Base-by-base conservation (phyloP, 2,888 invertebrate species). In the Volucella zonaria region DNA sequence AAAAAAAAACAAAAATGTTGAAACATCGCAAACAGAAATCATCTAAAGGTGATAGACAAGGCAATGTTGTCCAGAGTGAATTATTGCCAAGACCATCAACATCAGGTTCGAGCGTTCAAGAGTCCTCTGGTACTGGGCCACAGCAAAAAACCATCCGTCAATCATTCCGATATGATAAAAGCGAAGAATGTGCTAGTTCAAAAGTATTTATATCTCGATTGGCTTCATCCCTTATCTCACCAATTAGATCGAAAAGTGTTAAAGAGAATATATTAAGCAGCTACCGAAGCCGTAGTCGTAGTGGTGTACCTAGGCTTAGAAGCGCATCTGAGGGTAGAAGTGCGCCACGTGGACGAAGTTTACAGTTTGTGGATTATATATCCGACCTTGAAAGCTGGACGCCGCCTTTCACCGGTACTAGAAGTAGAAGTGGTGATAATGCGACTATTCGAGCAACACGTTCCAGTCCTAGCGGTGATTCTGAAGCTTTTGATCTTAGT, bases 141-240 rank as follows among this genome's bases (percentile, higher is more conserved):
- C 6, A 6, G 0, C 31, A 0, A 2, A 31, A 6, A 31, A 31
- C 6, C 1, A 23, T 4, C 3, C 23, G 23, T 23, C 3, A 3
- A 23, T 23, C 23, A 31, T 45, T 64, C 3, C n/a, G 68, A 38
- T 62, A 75, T 40, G 64, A 62, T 10, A 75, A 51, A 9, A 14
- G 12, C 8, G 67, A 56, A 8, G 43, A n/a, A 10, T 10, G 3
- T 51, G 11, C 49, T 12, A 59, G 38, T 11, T 81, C 70, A 4
- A 64, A 31, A 1, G 6, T 31, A 6, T 31, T 56, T 10, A 52
- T 81, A 47, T 81, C 81, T 8, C 14, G 70, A 12, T 15, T 81
- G 11, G 70, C 64, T 3, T 76, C 81, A 0, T 76, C 81, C 1
- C 40, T 81, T 1, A 76, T 76, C 15, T 76, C 81, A 40, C 81